Evolutionary conservation across 2,797 vertebrate genomes (phyloP).

Genomic region (Chanos chanos): DNA sequence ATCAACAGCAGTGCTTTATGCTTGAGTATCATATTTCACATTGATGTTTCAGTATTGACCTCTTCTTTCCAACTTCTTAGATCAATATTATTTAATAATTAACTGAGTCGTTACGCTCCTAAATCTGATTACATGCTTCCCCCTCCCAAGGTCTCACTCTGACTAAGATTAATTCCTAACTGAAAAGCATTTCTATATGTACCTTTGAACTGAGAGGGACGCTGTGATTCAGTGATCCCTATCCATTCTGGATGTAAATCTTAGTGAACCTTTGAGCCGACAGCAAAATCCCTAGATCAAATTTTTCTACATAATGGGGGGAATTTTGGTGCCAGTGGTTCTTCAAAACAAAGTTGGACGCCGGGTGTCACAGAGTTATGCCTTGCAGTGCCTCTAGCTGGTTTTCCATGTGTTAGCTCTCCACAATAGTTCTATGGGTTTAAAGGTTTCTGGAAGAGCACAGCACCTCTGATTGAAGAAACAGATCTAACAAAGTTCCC

Average conservation of each 20-base stretch:
- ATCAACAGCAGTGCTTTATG: constrained; percentile 45
- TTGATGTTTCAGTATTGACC: constrained; percentile 26
- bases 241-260: constrained; percentile 49
- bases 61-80: constrained; percentile 20
- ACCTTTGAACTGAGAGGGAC: constrained; percentile 69
- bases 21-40: constrained; percentile 51
- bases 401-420: constrained; percentile 38
- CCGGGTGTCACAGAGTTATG: constrained; percentile 16
- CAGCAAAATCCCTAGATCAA: constrained; percentile 58
- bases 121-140: constrained; percentile 66
- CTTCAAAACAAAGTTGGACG: constrained; percentile 47
- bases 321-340: constrained; percentile 49
- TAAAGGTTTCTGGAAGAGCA: constrained; percentile 14
- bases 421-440: constrained; percentile 26
- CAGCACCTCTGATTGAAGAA: constrained; percentile 49
- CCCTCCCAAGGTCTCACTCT: constrained; percentile 53
- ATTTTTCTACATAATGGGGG: constrained; percentile 45
- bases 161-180: constrained; percentile 69
- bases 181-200: constrained; percentile 49
- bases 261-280: constrained; percentile 58
- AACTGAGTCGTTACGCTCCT: constrained; percentile 61
- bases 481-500: constrained; percentile 41
- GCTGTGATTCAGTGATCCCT: constrained; percentile 67
- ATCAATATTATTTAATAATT: constrained; percentile 59
- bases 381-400: constrained; percentile 21